phyloP scores from a whole-genome alignment of 92 coral and sea anemone species.

The Micromussa lordhowensis region DNA sequence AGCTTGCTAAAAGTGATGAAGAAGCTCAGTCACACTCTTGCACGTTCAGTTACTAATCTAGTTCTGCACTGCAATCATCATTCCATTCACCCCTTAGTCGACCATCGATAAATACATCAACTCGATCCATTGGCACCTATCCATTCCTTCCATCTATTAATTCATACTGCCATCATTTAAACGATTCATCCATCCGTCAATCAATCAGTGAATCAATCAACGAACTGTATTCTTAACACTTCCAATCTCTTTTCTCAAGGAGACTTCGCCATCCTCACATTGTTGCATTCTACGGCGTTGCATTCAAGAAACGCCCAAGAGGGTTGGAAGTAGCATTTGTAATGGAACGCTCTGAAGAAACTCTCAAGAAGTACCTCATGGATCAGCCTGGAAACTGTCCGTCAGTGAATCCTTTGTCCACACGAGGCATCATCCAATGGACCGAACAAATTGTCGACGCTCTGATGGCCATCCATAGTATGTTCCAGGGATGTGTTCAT shows the following conservation, averaged over 20 bases:
- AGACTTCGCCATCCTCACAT: conserved; percentile 28
- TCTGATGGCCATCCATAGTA: neutral
- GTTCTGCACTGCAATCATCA: no score
- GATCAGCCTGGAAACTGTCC: conserved; percentile 6
- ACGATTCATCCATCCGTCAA: neutral
- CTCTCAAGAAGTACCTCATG: neutral
- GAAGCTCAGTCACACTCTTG: no score
- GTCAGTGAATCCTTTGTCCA: neutral
- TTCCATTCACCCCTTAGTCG: no score
- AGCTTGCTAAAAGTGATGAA: no score
- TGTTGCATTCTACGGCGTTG: conserved; percentile 7
- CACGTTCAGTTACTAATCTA: no score
- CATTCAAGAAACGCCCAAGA: neutral
- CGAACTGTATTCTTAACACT: neutral
- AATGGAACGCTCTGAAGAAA: neutral
- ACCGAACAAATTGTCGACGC: conserved; percentile 18
- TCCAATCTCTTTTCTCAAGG: neutral
- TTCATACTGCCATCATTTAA: no score
- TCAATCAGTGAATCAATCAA: neutral
- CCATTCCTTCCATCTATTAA: no score
- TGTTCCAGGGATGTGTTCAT: conserved; percentile 17
- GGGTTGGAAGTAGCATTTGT: conserved; percentile 19
- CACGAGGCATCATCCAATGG: neutral
- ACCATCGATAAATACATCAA: no score
- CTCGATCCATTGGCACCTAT: no score